Base-by-base conservation (phyloP, 1,140 invertebrate species). In the Pseudomyrmex pallidus region DNA sequence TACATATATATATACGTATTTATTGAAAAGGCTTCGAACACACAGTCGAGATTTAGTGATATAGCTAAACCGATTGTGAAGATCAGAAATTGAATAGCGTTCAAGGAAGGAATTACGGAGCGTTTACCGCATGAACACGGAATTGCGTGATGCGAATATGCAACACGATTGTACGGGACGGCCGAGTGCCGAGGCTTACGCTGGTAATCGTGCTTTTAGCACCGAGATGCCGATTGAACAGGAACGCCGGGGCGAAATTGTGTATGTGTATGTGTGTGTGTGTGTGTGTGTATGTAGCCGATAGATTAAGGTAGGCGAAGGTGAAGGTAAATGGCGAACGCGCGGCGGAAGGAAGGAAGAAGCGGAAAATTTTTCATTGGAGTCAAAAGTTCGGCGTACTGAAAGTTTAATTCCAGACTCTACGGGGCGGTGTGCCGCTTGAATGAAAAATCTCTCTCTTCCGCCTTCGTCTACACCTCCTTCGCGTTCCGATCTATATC, bases 391-490 rank as follows among this genome's bases (percentile, higher is more conserved):
- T 92, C 87, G 86, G 85, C 90, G 86, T 91, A 85, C 85, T 88
- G 88, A 91, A 92, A 92, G 92, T 91, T 92, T 91, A 92, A 92
- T 92, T 92, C 89, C 89, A 83, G 88, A 78, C 88, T 90, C 74
- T 82, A 35, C 86, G 61, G 74, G 82, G 56, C 83, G 88, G 84
- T 68, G 90, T 87, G 89, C 80, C 77, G 89, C 87, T 89, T 91
- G 91, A 92, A 92, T 91, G 89, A 89, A 90, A 91, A 92, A 92
- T 92, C 91, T 90, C 85, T 87, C 82, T 87, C 82, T 63, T 77
- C 72, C 80, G 76, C 46, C 48, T 80, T 44, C 9, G 9, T 20
- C 44, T n/a, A 17, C 15, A 13, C 2, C 73, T 50, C 10, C 35
- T 35, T 35, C 35, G 35, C 44, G 44, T 59, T 22, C 48, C 78